phyloP scores from a whole-genome alignment of 2,113 vertebrate genomes.

The Mobula hypostoma region DNA sequence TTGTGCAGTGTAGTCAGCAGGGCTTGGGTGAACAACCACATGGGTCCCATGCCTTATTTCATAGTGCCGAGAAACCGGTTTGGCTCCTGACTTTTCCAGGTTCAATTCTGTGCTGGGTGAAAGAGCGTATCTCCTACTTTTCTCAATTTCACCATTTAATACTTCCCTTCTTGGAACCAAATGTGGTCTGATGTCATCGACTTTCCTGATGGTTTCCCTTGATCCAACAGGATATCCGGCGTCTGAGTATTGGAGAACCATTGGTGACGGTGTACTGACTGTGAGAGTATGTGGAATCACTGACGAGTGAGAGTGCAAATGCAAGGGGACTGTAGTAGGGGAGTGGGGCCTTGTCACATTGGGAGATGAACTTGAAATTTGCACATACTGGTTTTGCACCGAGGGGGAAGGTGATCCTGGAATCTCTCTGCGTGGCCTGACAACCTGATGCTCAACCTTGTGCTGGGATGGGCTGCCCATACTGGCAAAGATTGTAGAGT shows the following conservation, averaged over 20 bases:
- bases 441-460: slow-evolving; percentile 64
- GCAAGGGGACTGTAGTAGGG: slow-evolving; percentile 65
- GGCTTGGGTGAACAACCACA: slow-evolving; percentile 66
- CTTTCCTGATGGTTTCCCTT: slow-evolving; percentile 62
- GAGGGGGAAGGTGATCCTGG: slow-evolving; percentile 60
- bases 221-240: slow-evolving; percentile 59
- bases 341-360: slow-evolving; percentile 63
- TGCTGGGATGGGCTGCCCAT: slow-evolving; percentile 64
- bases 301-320: slow-evolving; percentile 74
- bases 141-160: slow-evolving; percentile 85
- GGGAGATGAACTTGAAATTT: slow-evolving; percentile 80
- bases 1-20: slow-evolving; percentile 69
- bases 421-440: slow-evolving; percentile 70
- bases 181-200: slow-evolving; percentile 66
- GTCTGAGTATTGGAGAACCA: slow-evolving; percentile 80
- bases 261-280: slow-evolving; percentile 73
- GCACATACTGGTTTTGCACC: slow-evolving; percentile 83
- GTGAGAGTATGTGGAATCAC: slow-evolving; percentile 76
- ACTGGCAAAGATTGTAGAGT: slow-evolving; percentile 74
- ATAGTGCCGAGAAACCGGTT: slow-evolving; percentile 69
- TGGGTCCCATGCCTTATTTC: slow-evolving; percentile 66
- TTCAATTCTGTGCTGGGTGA: slow-evolving; percentile 53
- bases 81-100: slow-evolving; percentile 60
- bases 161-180: slow-evolving; percentile 65
- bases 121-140: slow-evolving; percentile 63